Evolutionary conservation across 1,140 invertebrate species (phyloP).

Genomic region (Camponotus floridanus): DNA sequence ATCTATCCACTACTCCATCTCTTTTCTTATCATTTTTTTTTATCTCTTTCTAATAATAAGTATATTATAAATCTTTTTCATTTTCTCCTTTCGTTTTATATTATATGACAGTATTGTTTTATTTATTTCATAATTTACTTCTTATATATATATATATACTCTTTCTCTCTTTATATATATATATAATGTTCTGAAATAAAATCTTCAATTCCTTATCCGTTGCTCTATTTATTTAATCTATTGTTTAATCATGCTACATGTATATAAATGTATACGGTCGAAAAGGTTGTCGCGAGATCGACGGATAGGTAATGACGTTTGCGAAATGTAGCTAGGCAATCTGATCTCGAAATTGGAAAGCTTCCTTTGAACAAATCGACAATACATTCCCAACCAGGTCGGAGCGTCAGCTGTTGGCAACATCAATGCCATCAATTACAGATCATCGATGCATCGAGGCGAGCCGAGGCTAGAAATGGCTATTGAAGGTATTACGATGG

Average conservation of each 20-base stretch:
- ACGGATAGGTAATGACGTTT: not conserved
- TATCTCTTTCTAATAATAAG: too few relatives aligned
- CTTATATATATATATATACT: too few relatives aligned
- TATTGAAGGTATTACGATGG: conserved; percentile 3
- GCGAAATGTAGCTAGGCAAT: not conserved
- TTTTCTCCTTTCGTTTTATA: too few relatives aligned
- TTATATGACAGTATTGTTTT: too few relatives aligned
- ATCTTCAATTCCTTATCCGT: not conserved
- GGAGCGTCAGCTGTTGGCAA: conserved; percentile 23
- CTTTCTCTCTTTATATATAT: too few relatives aligned
- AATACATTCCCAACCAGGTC: conserved; percentile 14
- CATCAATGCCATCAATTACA: conserved; percentile 44
- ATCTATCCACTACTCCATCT: not conserved
- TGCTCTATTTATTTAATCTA: not conserved
- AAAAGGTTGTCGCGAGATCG: not conserved
- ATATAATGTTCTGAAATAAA: not conserved
- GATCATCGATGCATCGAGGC: conserved; percentile 13
- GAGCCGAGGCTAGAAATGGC: conserved; percentile 17
- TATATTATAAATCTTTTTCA: too few relatives aligned
- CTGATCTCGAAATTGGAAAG: conserved; percentile 29
- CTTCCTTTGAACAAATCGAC: conserved; percentile 30
- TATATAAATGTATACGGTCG: not conserved
- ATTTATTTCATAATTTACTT: too few relatives aligned
- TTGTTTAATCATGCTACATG: not conserved
- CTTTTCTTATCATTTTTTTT: too few relatives aligned